phyloP scores from a whole-genome alignment of 2,113 vertebrate genomes.

The Ceyx cyanopectus region DNA sequence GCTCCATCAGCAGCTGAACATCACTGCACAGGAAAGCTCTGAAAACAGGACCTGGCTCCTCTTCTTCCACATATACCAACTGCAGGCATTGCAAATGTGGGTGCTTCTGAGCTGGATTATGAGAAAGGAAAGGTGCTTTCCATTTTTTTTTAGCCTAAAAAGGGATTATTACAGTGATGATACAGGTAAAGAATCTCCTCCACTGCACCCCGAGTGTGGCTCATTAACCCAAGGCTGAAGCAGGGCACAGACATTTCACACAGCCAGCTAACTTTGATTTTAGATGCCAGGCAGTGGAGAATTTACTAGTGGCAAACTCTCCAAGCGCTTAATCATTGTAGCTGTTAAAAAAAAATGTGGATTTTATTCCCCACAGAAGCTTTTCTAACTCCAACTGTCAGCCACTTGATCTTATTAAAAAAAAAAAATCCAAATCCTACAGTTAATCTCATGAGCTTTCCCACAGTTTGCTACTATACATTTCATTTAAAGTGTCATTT shows the following conservation, averaged over 20 bases:
- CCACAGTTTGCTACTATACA: not conserved
- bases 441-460: not conserved
- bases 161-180: not conserved
- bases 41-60: not conserved
- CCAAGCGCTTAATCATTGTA: not conserved
- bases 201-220: not conserved
- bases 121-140: not conserved
- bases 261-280: not conserved
- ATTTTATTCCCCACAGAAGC: not conserved
- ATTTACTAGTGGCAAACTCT: not conserved
- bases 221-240: not conserved
- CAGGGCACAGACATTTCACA: not conserved
- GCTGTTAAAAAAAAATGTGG: not conserved
- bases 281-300: not conserved
- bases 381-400: not conserved
- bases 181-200: not conserved
- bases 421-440: not conserved
- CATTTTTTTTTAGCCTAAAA: not conserved
- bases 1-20: not conserved
- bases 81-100: fast-evolving
- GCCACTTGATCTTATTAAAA: conserved; percentile 3
- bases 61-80: fast-evolving
- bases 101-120: not conserved
- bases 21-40: not conserved
- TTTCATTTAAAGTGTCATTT: not conserved